A percentile compares a stretch with the other conserved stretches of the same genome.
Evolutionary conservation across 2,797 vertebrate genomes (phyloP).

Genomic region (Kryptolebias ocellatus): DNA sequence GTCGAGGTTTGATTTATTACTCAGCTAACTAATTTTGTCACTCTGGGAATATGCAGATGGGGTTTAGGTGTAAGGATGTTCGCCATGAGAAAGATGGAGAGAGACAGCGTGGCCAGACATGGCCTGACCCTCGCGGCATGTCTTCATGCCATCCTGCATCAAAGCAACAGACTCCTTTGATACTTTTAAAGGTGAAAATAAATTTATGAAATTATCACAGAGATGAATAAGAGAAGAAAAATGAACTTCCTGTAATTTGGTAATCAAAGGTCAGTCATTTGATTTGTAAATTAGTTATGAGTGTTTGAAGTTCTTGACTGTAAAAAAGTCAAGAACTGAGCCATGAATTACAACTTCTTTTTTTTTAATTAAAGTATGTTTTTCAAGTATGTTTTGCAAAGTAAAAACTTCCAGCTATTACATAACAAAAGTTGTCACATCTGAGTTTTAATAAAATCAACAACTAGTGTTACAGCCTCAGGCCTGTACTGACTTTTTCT

Average conservation of each 20-base stretch:
- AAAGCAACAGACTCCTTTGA: conserved; percentile 35
- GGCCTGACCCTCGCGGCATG: conserved; percentile 55
- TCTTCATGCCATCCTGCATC: conserved; percentile 48
- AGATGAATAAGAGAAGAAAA: conserved; percentile 13
- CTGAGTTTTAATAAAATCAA: no score
- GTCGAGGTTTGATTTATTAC: conserved; percentile 84
- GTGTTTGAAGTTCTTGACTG: no score
- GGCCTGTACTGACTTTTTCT: no score
- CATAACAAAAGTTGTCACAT: no score
- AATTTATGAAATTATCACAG: conserved; percentile 7
- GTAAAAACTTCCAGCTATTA: no score
- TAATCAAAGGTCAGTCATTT: conserved; percentile 19
- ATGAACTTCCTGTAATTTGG: conserved; percentile 26
- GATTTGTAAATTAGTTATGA: conserved; percentile 7
- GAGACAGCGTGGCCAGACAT: conserved; percentile 68
- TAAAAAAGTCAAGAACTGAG: no score
- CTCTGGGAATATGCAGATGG: conserved; percentile 80
- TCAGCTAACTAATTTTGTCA: conserved; percentile 84
- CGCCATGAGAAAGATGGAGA: conserved; percentile 68
- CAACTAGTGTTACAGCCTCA: no score
- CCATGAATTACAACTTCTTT: no score
- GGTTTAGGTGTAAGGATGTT: conserved; percentile 63
- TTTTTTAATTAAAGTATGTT: no score
- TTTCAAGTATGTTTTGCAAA: no score
- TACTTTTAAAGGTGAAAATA: conserved; percentile 32